Base-by-base conservation (phyloP, 2,888 invertebrate genomes). In the Athalia rosae region DNA sequence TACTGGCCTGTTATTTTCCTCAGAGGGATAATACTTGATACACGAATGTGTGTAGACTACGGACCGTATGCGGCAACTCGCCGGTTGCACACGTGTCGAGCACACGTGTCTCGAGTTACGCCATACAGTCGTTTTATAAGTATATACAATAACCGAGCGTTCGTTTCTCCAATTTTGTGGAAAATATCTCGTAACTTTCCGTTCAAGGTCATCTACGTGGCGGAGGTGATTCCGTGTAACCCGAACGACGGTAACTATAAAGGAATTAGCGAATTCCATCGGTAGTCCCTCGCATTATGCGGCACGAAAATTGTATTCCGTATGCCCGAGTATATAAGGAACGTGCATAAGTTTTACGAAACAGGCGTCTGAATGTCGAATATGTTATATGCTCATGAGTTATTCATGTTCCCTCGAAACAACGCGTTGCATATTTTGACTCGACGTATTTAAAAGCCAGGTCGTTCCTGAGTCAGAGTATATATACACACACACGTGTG, bases 391-490 rank as follows among this genome's bases (percentile, higher is more conserved):
- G n/a, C 69, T 67, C 13, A 69, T 71, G 58, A 71, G 13, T 71
- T 50, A 71, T 71, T 56, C 71, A 71, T 71, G 43, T 58, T 66
- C 56, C 15, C 45, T 43, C 58, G 71, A 56, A 71, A 71, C 71
- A 58, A 71, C 43, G 15, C 56, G 58, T 9, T 69, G 69, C 69
- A 69, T 69, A 69, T 69, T 69, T 69, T 69, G 56, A 47, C 56
- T 69, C n/a, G 28, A 28, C 28, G 28, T 56, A 69, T 69, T 53
- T 28, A 47, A 13, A 3, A 63, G n/a, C 47, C n/a, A 3, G 8
- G 63, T 45, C 45, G 43, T 58, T 71, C 58, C 56, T 56, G 71
- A 71, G 58, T 69, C 69, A 71, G 41, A 58, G 69, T 28, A 28
- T 28, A n/a, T n/a, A n/a, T n/a, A n/a, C n/a, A n/a, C n/a, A n/a